phyloP scores from a whole-genome alignment of 2,888 invertebrate species.

The Drosophila aldrichi region DNA sequence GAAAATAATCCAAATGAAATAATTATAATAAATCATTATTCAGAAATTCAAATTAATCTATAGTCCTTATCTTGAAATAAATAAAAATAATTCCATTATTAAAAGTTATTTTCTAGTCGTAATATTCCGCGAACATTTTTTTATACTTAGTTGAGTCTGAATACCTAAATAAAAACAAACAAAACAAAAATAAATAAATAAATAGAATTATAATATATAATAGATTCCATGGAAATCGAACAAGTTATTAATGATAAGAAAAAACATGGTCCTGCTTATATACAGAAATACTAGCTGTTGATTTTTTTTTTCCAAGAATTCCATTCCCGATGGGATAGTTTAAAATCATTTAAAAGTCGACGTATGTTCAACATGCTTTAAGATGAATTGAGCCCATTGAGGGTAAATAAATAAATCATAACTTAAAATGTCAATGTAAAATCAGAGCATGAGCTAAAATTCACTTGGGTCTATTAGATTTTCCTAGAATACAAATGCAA shows the following conservation, averaged over 20 bases:
- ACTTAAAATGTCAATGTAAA: neutral
- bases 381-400: too few relatives aligned
- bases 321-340: too few relatives aligned
- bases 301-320: too few relatives aligned
- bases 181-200: neutral
- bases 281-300: too few relatives aligned
- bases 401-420: neutral
- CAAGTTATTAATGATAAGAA: neutral
- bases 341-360: too few relatives aligned
- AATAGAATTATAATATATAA: neutral
- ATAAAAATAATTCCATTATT: neutral
- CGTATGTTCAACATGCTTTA: too few relatives aligned
- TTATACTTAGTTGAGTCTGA: neutral
- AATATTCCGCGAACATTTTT: too few relatives aligned
- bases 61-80: neutral
- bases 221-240: neutral
- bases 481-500: neutral
- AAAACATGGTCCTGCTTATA: too few relatives aligned
- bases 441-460: neutral
- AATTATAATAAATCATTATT: too few relatives aligned
- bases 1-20: too few relatives aligned
- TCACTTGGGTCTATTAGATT: neutral
- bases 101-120: too few relatives aligned
- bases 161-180: neutral
- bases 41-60: too few relatives aligned